A percentile compares a stretch with the other conserved stretches of the same genome.
These are phyloP conservation scores for Pedetes capensis DNA, from an alignment of 2,113 vertebrate species.

Conservation along the genomic window DNA sequence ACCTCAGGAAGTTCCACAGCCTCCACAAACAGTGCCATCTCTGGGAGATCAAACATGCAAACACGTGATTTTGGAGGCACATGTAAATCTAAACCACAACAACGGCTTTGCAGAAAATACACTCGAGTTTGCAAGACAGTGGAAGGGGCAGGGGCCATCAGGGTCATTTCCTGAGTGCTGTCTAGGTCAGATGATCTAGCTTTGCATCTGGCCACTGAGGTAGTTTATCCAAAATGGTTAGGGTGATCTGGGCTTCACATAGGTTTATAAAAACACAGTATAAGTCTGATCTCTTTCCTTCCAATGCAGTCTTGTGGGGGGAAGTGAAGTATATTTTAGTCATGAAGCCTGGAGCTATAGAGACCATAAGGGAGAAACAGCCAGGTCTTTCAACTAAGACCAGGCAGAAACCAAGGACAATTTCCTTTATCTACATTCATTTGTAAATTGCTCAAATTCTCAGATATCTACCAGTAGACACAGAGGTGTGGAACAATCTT, in stretches of 20 bases:
- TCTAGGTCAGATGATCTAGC: background rate
- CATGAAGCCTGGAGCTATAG: background rate
- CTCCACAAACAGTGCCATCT: too few relatives aligned
- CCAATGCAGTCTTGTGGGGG: background rate
- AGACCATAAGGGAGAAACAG: background rate
- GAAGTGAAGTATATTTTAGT: background rate
- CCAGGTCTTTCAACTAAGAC: background rate
- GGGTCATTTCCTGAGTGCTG: constrained; percentile 20
- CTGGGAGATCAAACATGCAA: too few relatives aligned
- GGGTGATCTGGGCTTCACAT: background rate
- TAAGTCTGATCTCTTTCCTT: constrained; percentile 46
- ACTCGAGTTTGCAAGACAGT: background rate
- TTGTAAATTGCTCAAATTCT: background rate
- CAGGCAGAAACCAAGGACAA: background rate
- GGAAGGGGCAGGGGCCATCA: background rate
- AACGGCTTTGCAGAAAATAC: background rate
- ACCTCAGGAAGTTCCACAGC: too few relatives aligned
- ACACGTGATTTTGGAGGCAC: too few relatives aligned
- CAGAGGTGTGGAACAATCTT: background rate
- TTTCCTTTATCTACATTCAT: background rate
- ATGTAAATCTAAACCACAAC: too few relatives aligned
- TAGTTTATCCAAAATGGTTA: constrained; percentile 44
- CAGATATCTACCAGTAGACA: background rate
- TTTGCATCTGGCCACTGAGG: constrained; percentile 13
- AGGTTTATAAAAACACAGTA: constrained; percentile 32